A percentile compares a stretch with the other conserved stretches of the same genome.
phyloP scores from a whole-genome alignment of 2,888 invertebrate genomes.

The Ochlodes sylvanus region DNA sequence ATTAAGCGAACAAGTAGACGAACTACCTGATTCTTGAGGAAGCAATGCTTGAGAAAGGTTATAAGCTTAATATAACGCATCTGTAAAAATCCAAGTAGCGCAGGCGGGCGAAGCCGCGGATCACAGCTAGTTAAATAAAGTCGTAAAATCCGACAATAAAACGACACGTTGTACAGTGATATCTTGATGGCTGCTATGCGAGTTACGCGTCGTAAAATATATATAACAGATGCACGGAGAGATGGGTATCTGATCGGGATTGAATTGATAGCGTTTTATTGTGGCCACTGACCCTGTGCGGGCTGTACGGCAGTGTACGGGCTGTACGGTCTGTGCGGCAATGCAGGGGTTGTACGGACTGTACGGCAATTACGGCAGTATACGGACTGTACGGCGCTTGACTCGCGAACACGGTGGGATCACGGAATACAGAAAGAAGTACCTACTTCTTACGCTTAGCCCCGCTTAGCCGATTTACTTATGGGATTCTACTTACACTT shows the following conservation, averaged over 20 bases:
- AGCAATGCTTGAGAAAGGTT: too few relatives aligned
- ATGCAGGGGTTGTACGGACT: not conserved
- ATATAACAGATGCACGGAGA: slow-evolving; percentile 27
- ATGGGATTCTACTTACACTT: too few relatives aligned
- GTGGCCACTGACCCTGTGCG: slow-evolving; percentile 26
- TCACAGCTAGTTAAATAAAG: not conserved
- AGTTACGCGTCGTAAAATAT: slow-evolving; percentile 25
- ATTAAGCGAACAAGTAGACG: too few relatives aligned
- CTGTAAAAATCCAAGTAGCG: too few relatives aligned
- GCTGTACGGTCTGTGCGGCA: too few relatives aligned
- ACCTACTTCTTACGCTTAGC: too few relatives aligned
- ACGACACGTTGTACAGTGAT: slow-evolving; percentile 16
- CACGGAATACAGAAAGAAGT: too few relatives aligned
- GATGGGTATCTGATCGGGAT: slow-evolving; percentile 24
- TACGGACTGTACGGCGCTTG: slow-evolving; percentile 8
- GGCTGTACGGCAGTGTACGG: not conserved
- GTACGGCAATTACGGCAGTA: not conserved
- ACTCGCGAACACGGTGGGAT: not conserved
- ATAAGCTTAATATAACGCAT: too few relatives aligned
- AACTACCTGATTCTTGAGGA: too few relatives aligned
- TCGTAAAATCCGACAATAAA: slow-evolving; percentile 16
- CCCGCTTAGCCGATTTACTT: too few relatives aligned
- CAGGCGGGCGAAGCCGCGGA: too few relatives aligned
- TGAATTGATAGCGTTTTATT: slow-evolving; percentile 22
- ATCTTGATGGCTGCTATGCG: slow-evolving; percentile 9